phyloP scores from a whole-genome alignment of 2,888 invertebrate genomes.

The Alentia gelatinosa region DNA sequence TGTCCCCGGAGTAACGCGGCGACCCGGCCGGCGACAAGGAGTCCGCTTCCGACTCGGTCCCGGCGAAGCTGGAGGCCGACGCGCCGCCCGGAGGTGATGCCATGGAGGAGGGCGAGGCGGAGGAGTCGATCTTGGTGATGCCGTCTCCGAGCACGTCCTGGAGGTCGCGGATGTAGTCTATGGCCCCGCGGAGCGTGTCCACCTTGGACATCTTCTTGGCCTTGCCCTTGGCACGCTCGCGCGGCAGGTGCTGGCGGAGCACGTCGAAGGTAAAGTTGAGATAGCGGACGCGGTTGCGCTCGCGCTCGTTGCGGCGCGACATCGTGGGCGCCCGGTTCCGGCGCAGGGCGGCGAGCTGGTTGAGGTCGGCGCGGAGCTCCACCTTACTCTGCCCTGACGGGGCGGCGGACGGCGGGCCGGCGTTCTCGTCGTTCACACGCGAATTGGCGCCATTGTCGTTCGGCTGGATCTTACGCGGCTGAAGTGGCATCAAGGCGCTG shows the following conservation, averaged over 20 bases:
- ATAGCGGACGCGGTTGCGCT: slow-evolving; percentile 21
- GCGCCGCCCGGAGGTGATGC: not conserved
- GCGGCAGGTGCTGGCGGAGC: slow-evolving; percentile 17
- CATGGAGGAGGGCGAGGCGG: not conserved
- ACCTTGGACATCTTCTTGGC: slow-evolving; percentile 51
- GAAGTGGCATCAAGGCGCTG: not conserved
- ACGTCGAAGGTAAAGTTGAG: slow-evolving; percentile 45
- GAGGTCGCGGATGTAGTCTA: slow-evolving; percentile 33
- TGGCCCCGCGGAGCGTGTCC: slow-evolving; percentile 25
- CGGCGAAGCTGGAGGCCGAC: not conserved
- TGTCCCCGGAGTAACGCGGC: not conserved
- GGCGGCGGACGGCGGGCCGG: not conserved
- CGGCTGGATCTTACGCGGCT: not conserved
- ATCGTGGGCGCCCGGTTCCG: slow-evolving; percentile 32
- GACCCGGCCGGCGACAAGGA: slow-evolving; percentile 15
- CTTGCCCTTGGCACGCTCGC: slow-evolving; percentile 34
- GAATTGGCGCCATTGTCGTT: not conserved
- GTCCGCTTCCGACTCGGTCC: not conserved
- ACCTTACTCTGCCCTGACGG: not conserved
- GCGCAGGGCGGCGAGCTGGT: not conserved
- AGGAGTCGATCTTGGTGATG: not conserved
- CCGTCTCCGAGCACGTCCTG: slow-evolving; percentile 23
- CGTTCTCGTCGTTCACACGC: slow-evolving; percentile 17
- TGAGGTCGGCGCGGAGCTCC: not conserved
- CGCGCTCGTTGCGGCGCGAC: slow-evolving; percentile 39